These are phyloP conservation scores for Parotia lawesii DNA, from an alignment of 2,113 vertebrate genomes.

Conservation along the genomic window DNA sequence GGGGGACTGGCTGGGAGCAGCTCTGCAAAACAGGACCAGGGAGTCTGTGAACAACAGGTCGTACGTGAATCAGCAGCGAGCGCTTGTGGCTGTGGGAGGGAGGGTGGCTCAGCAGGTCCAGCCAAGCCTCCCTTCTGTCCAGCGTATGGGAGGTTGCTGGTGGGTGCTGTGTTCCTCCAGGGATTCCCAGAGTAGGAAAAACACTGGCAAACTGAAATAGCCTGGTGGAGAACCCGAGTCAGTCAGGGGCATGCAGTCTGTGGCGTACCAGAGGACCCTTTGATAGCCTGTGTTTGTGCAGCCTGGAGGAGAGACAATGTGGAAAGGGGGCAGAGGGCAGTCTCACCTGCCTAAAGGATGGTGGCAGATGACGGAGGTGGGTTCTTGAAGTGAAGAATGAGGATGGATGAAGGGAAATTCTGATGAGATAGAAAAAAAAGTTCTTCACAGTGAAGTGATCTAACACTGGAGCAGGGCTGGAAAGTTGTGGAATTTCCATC, in stretches of 20 bases:
- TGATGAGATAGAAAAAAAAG: background rate
- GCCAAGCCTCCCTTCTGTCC: background rate
- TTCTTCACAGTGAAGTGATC: background rate
- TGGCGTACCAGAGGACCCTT: background rate
- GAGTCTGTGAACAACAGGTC: background rate
- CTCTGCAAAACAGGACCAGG: background rate
- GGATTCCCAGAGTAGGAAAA: background rate
- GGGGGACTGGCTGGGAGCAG: background rate
- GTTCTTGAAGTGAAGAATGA: background rate
- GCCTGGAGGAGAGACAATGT: background rate
- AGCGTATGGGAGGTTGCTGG: background rate
- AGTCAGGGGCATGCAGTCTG: accelerated
- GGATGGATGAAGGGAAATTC: background rate
- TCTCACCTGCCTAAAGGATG: background rate
- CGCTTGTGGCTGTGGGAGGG: background rate
- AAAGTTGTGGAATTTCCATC: background rate
- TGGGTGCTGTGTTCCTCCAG: background rate
- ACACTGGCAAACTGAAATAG: background rate
- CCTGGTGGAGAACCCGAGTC: background rate
- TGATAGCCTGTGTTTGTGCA: background rate
- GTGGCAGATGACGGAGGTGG: background rate
- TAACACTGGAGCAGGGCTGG: background rate
- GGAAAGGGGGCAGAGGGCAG: background rate
- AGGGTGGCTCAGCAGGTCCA: background rate
- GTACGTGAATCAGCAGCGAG: background rate